A percentile compares a stretch with the other conserved stretches of the same genome.
Conservation (phyloP, 2,888 invertebrate species). For the Eilema griseolum region DNA sequence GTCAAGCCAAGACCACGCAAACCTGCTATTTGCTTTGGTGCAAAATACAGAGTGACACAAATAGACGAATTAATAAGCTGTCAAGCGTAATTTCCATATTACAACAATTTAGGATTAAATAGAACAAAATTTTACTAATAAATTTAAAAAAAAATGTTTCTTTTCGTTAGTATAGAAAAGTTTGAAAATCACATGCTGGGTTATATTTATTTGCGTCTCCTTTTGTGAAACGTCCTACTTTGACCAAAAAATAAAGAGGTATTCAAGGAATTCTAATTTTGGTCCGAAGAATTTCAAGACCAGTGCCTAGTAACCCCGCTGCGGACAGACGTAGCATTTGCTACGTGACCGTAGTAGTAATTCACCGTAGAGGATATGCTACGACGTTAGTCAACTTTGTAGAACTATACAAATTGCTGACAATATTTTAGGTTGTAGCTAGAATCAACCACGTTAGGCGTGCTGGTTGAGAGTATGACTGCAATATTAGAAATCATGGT, state of each 20-base stretch:
- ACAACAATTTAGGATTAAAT: background rate
- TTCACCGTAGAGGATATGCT: slow-evolving; percentile 34
- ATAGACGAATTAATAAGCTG: too few relatives aligned
- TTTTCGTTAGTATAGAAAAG: background rate
- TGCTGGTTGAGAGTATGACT: background rate
- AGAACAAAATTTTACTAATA: too few relatives aligned
- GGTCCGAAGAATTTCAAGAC: slow-evolving; percentile 31
- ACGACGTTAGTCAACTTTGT: slow-evolving; percentile 12
- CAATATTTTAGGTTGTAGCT: background rate
- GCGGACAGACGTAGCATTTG: slow-evolving; percentile 42
- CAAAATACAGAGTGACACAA: background rate
- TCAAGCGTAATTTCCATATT: background rate
- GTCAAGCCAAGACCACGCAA: too few relatives aligned
- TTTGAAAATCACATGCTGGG: background rate
- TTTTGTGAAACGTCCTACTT: slow-evolving; percentile 10
- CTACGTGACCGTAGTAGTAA: slow-evolving; percentile 43
- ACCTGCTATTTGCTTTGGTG: too few relatives aligned
- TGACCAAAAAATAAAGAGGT: slow-evolving; percentile 18
- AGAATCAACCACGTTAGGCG: background rate
- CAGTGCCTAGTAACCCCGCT: slow-evolving; percentile 27
- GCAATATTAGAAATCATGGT: background rate
- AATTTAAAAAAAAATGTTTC: too few relatives aligned
- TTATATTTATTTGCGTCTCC: slow-evolving; percentile 3
- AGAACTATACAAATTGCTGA: background rate
- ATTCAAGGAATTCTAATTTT: slow-evolving; percentile 46